Evolutionary conservation across 2,113 vertebrate species (phyloP).

Genomic region (Phylloscopus whistleri): DNA sequence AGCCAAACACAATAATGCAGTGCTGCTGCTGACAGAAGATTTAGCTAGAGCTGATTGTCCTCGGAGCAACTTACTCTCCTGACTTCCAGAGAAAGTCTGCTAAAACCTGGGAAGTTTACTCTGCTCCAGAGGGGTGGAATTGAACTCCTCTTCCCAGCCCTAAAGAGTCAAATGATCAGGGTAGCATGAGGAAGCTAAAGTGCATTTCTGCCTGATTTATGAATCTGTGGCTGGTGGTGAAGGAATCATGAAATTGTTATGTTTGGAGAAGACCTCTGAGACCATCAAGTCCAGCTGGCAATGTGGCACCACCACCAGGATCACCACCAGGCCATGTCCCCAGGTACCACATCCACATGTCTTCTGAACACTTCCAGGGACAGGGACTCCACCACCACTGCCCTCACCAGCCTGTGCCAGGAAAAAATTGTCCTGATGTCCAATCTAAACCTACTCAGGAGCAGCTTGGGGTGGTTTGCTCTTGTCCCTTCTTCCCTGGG

Average conservation of each 20-base stretch:
- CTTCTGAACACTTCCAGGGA: background rate
- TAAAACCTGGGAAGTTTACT: background rate
- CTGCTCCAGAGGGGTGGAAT: background rate
- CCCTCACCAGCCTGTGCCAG: background rate
- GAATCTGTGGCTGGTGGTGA: background rate
- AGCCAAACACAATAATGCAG: background rate
- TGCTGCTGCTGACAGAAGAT: conserved; percentile 6
- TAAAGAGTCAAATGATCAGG: background rate
- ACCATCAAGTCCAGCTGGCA: background rate
- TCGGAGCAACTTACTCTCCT: background rate
- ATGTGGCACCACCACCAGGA: too few relatives aligned
- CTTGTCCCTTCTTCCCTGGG: background rate
- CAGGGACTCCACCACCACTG: background rate
- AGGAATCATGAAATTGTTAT: background rate
- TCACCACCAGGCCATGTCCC: too few relatives aligned
- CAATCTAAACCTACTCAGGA: background rate
- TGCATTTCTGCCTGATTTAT: background rate
- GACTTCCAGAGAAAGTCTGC: background rate
- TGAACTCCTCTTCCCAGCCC: background rate
- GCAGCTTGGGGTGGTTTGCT: background rate
- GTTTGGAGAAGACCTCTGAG: background rate
- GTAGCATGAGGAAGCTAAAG: background rate
- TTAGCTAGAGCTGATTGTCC: background rate
- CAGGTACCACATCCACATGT: accelerated
- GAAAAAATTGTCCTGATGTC: background rate